A percentile compares a stretch with the other conserved stretches of the same genome.
These are phyloP conservation scores for Tyrophagus putrescentiae DNA, from an alignment of 1,140 invertebrate species.

Conservation along the genomic window DNA sequence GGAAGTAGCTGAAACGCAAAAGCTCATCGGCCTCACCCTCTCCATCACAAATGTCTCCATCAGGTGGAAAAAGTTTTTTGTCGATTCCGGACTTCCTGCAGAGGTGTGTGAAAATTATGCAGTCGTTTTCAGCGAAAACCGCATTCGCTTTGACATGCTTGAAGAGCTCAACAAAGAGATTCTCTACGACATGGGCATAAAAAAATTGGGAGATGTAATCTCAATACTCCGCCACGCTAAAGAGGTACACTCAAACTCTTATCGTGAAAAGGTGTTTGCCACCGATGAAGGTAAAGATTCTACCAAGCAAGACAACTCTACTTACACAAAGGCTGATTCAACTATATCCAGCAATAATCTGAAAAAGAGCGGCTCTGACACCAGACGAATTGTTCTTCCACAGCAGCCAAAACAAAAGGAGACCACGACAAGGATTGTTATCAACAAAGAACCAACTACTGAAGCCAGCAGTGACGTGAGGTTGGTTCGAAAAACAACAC, in stretches of 20 bases:
- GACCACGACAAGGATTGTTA: too few relatives aligned
- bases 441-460: too few relatives aligned
- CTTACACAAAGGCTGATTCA: not conserved
- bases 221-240: conserved; percentile 66
- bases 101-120: conserved; percentile 59
- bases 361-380: not conserved
- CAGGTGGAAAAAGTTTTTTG: conserved; percentile 59
- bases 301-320: not conserved
- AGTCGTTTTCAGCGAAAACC: conserved; percentile 60
- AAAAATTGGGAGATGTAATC: conserved; percentile 64
- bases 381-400: not conserved
- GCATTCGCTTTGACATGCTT: conserved; percentile 63
- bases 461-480: too few relatives aligned
- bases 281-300: not conserved
- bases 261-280: conserved; percentile 14
- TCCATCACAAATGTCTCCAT: conserved; percentile 11
- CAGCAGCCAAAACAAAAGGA: not conserved
- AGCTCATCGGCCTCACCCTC: too few relatives aligned
- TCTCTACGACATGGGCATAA: conserved; percentile 63
- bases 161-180: conserved; percentile 65
- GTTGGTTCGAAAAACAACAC: too few relatives aligned
- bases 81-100: conserved; percentile 54
- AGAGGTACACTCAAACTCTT: conserved; percentile 40
- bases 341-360: not conserved
- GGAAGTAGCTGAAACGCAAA: too few relatives aligned